Base-by-base conservation (phyloP, 2,113 vertebrate genomes). In the Colossoma macropomum region DNA sequence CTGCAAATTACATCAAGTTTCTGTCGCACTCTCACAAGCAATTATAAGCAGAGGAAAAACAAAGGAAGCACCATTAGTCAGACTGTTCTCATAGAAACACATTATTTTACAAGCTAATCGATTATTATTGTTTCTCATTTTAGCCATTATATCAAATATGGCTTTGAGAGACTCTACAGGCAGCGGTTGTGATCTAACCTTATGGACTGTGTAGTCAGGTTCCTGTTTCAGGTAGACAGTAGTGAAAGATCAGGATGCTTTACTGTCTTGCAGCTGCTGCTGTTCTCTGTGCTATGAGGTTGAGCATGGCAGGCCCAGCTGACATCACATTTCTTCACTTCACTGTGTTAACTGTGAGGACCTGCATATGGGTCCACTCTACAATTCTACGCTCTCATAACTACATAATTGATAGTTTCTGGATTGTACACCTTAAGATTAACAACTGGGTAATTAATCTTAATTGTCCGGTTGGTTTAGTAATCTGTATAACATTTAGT, bases 1-100 rank as follows among this genome's bases (percentile, higher is more conserved):
- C 62, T 72, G 59, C 77, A 45, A 82, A 79, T 73, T 75, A 78
- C 80, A 59, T 87, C 59, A 68, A 59, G 70, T 71, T 85, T 82
- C 84, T 76, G 59, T 83, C 71, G 63, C 63, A 27, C 83, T 38
- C 68, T 66, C 74, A 80, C 48, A 77, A 66, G 71, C 74, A 63
- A 65, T 82, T 85, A 79, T 25, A 68, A 32, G 62, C 80, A 38
- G 62, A 73, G 41, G 30, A 56, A 62, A 74, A 79, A 59, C 59
- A 78, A 59, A 66, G 27, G 25, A 79, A 82, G 50, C 21, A 13
- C 48, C 52, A 76, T 62, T 75, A 69, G 23, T 79, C 21, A 48
- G 72, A 83, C 38, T 30, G 28, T 62, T 62, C 85, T 52, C 50
- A 75, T 75, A 75, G 28, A 75, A 86, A 60, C 28, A 54, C n/a